Conservation (phyloP, 2,797 vertebrate species). For the Todus mexicanus region DNA sequence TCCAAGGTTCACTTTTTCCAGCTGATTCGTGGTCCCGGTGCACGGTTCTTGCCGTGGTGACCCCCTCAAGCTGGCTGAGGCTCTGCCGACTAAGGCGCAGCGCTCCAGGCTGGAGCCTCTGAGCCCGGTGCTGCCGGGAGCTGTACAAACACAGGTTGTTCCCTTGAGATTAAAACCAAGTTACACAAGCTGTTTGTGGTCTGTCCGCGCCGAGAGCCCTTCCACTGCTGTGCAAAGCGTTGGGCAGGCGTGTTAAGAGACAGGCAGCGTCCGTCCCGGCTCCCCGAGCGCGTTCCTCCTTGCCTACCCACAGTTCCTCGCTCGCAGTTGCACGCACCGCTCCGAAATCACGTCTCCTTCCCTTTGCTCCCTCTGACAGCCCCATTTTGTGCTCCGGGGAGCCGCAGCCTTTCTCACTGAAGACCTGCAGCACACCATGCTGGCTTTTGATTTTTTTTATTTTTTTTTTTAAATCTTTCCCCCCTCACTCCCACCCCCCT, state of each 20-base stretch:
- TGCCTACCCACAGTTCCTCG: not conserved
- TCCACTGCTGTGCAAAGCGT: not conserved
- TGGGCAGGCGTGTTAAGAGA: not conserved
- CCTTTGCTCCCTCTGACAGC: not conserved
- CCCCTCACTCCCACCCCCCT: conserved; percentile 1
- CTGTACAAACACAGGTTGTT: not conserved
- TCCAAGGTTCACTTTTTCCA: not conserved
- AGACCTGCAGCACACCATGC: conserved; percentile 23
- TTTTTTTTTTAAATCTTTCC: conserved; percentile 8
- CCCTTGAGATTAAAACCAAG: not conserved
- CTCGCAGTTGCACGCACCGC: not conserved
- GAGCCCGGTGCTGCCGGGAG: not conserved
- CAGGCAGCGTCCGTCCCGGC: not conserved
- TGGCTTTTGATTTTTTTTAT: not conserved
- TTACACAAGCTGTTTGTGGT: not conserved
- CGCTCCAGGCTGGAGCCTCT: not conserved
- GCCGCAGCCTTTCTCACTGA: conserved; percentile 1
- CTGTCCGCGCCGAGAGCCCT: not conserved
- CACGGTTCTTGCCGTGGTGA: not conserved
- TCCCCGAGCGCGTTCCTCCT: not conserved
- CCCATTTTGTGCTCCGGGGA: not conserved
- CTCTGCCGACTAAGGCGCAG: not conserved
- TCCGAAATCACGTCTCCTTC: not conserved
- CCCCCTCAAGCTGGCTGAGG: not conserved
- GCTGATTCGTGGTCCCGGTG: not conserved